Evolutionary conservation across 1,140 invertebrate species (phyloP).

Genomic region (Anadara kagoshimensis): DNA sequence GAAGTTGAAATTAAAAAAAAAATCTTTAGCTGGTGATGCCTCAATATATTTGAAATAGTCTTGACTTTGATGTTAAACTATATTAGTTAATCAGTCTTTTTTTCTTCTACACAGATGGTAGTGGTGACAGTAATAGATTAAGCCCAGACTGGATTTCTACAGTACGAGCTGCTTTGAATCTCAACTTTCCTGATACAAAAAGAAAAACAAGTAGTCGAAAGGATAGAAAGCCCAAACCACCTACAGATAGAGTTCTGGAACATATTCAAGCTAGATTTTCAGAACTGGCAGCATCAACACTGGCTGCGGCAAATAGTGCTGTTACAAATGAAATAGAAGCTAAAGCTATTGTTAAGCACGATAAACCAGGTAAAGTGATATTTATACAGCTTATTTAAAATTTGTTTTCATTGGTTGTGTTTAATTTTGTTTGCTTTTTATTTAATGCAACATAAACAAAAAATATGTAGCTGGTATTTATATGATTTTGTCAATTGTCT

Average conservation of each 20-base stretch:
- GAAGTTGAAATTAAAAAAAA: too few species aligned
- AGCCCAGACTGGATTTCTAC: slow-evolving; percentile 40
- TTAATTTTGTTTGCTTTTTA: too few species aligned
- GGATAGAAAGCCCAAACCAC: slow-evolving; percentile 22
- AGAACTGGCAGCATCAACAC: slow-evolving; percentile 62
- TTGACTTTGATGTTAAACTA: not conserved
- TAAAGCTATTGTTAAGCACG: slow-evolving; percentile 40
- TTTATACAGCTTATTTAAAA: not conserved
- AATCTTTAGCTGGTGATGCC: too few species aligned
- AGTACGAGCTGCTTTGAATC: slow-evolving; percentile 29
- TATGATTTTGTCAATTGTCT: too few species aligned
- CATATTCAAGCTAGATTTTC: slow-evolving; percentile 65
- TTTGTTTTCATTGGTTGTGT: not conserved
- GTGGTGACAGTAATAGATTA: slow-evolving; percentile 25
- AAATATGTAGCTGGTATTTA: too few species aligned
- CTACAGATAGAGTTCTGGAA: slow-evolving; percentile 60
- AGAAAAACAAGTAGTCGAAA: slow-evolving; percentile 20
- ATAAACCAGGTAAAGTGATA: slow-evolving; percentile 33
- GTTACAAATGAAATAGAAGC: slow-evolving; percentile 66
- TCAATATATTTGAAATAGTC: too few species aligned
- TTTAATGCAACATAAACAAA: too few species aligned
- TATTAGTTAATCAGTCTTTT: too few species aligned
- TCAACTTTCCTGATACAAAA: slow-evolving; percentile 29
- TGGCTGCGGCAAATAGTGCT: slow-evolving; percentile 64
- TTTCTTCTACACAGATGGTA: slow-evolving; percentile 22